phyloP scores from a whole-genome alignment of 2,113 vertebrate species.

The Trachemys scripta region DNA sequence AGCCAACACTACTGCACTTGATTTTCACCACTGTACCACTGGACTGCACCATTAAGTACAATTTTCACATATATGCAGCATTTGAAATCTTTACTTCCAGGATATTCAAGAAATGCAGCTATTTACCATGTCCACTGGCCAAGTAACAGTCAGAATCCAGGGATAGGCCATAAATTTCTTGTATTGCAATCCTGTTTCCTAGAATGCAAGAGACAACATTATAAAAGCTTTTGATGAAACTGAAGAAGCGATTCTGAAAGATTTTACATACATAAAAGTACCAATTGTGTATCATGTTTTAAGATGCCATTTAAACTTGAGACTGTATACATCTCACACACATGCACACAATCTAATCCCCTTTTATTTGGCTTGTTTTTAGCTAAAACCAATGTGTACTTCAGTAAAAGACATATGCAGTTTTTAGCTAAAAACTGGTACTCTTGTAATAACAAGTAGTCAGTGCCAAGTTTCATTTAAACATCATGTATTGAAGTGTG shows the following conservation, averaged over 20 bases:
- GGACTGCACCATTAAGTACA: neutral
- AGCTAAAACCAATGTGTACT: neutral
- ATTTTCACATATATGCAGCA: neutral
- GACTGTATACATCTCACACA: neutral
- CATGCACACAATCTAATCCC: neutral
- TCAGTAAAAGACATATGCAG: neutral
- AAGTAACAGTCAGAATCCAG: slow-evolving; percentile 95
- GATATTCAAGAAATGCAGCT: neutral
- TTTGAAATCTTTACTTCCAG: no score
- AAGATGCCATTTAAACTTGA: slow-evolving; percentile 13
- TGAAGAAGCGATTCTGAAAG: neutral
- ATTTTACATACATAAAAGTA: neutral
- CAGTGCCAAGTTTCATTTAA: neutral
- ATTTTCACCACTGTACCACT: neutral
- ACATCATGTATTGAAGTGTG: neutral
- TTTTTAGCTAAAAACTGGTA: neutral
- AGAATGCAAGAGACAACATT: slow-evolving; percentile 37
- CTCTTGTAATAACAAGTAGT: neutral
- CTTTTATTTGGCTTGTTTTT: neutral
- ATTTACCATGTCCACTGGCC: slow-evolving; percentile 88
- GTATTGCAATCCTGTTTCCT: slow-evolving; percentile 90
- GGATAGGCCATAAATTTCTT: slow-evolving; percentile 94
- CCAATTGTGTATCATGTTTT: neutral
- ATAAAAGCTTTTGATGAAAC: neutral
- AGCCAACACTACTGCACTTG: neutral